Base-by-base conservation (phyloP, 2,113 vertebrate genomes). In the Phainopepla nitens region DNA sequence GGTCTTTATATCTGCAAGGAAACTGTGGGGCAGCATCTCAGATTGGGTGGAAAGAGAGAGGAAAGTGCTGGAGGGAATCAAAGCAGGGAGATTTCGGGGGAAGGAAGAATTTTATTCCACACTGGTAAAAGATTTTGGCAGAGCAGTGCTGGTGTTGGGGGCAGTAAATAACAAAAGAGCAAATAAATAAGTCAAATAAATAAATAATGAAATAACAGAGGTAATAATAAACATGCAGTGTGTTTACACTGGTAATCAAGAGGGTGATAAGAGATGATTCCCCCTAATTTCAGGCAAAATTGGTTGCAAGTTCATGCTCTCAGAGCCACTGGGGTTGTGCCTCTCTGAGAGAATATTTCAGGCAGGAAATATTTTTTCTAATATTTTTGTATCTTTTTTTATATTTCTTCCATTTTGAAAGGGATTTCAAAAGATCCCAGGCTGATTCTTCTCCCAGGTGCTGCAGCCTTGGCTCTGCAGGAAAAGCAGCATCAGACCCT, bases 241-340 rank as follows among this genome's bases (percentile, higher is more conserved):
- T 53, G 20, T 77, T 92, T 69, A 11, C 17, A 44, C 3, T 25
- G 39, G 31, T 27, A 50, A 10, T 24, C 50, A 29, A 15, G 16
- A 27, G 27, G 33, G 36, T 20, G 18, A 11, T 17, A 25, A 60
- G 50, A 39, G 10, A n/a, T 9, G 11, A 80, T 41, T 78, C 28
- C 9, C 33, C 35, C 33, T 44, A 33, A 60, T 20, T 60, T 44
- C 13, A n/a, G n/a, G 13, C 27, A 24, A 36, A 68, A 62, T 25
- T 39, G 11, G 8, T 21, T 56, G 4, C 12, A 75, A 57, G 27
- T 19, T 56, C 0, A 0, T 75, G 60, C 35, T 90, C 12, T 31
- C 17, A 45, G 45, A 83, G 57, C 27, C 45, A 24, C 42, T 18
- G 39, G 3, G 3, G 18, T 6, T 12, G 6, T 9, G 49, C 49